These are phyloP conservation scores for Vandiemenella viatica DNA, from an alignment of 2,888 invertebrate species.

Conservation along the genomic window DNA sequence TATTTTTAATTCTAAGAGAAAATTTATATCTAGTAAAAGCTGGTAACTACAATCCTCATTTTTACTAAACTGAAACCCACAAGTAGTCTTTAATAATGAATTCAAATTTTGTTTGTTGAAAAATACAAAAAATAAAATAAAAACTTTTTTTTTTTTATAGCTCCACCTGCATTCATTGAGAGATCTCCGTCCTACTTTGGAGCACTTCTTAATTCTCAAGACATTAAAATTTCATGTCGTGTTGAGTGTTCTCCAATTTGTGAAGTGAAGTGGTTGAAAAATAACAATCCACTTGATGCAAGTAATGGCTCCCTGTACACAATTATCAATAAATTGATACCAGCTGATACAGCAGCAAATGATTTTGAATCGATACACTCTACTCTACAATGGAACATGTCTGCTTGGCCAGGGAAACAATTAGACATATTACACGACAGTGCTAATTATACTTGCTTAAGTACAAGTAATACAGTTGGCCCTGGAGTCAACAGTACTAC, in stretches of 20 bases:
- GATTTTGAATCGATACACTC: conserved; percentile 81
- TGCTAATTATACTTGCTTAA: conserved; percentile 70
- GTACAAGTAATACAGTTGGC: conserved; percentile 61
- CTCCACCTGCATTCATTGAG: conserved; percentile 76
- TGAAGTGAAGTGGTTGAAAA: conserved; percentile 70
- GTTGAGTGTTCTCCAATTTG: conserved; percentile 83
- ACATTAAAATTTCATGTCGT: conserved; percentile 59
- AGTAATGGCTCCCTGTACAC: conserved; percentile 7
- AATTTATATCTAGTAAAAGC: too few species aligned
- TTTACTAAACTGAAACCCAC: too few species aligned
- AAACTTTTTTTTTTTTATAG: conserved; percentile 34
- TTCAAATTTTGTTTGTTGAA: neutral
- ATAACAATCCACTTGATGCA: conserved; percentile 50
- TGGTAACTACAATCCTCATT: too few species aligned
- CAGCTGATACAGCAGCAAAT: conserved; percentile 61
- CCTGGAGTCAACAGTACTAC: conserved; percentile 68
- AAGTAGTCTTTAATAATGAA: neutral
- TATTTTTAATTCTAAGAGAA: too few species aligned
- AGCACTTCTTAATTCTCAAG: conserved; percentile 40
- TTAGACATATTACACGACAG: conserved; percentile 63
- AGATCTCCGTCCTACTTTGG: conserved; percentile 56
- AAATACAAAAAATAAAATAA: neutral
- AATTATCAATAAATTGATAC: conserved; percentile 42
- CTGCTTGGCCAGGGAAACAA: conserved; percentile 62
- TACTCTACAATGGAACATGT: conserved; percentile 79